Base-by-base conservation (phyloP, 2,888 invertebrate genomes). In the Sinohyriopsis cumingii region DNA sequence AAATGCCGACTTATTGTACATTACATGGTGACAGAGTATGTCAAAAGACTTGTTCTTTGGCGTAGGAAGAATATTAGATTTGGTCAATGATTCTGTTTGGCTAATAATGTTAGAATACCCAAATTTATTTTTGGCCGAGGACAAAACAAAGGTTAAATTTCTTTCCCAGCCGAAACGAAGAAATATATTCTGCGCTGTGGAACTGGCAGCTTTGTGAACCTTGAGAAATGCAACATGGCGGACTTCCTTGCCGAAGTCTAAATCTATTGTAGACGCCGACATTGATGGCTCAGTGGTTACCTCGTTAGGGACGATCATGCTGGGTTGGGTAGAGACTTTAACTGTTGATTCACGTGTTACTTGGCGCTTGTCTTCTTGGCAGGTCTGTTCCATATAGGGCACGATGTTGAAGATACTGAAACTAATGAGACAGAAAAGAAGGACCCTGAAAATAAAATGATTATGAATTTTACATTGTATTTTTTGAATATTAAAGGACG, bases 151-250 rank as follows among this genome's bases (percentile, higher is more conserved):
- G 5, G 73, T 74, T 45, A 80, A 63, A 24, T 76, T 76, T n/a
- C 69, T 68, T 20, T 57, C 53, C 73, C 73, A 80, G 6, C 78
- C 80, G 55, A 71, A 78, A 59, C 78, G 73, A 61, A 28, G 66
- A 61, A 72, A 65, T 22, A 72, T 28, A 54, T 66, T 64, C 28
- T 22, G 22, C 3, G 28, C 20, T 22, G 25, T 22, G 12, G 77
- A 72, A 66, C 80, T 81, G 18, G 77, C 78, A 0, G 76, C 71
- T 69, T 81, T 79, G 59, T 81, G 80, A 9, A 79, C 77, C 67
- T 81, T 81, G 20, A 81, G 67, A 67, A 79, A 81, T 25, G 77
- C 79, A 33, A 81, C 71, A 64, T 79, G 78, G n/a, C 67, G 76
- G n/a, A 75, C 68, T 72, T 68, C 70, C 18, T 59, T 45, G 15